A percentile compares a stretch with the other conserved stretches of the same genome.
Conservation (phyloP, 2,797 vertebrate species). For the Cyprinella venusta region DNA sequence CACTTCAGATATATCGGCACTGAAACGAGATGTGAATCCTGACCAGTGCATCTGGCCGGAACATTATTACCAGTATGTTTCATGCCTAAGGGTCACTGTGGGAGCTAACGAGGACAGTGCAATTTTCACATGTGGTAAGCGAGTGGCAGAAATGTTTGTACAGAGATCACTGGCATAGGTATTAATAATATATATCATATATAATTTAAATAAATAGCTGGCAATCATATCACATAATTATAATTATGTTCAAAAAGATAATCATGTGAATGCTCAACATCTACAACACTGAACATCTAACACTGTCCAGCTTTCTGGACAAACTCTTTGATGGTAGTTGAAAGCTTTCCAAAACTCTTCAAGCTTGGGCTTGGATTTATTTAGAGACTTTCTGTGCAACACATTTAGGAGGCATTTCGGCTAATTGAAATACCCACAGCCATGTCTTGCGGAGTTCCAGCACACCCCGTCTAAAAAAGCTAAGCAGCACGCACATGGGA, state of each 20-base stretch:
- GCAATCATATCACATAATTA: background rate
- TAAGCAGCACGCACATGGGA: constrained; percentile 77
- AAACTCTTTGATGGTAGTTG: constrained; percentile 42
- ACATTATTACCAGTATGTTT: constrained; percentile 53
- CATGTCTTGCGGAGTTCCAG: constrained; percentile 73
- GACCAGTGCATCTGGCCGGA: constrained; percentile 44
- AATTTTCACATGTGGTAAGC: constrained; percentile 57
- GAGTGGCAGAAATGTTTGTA: constrained; percentile 29
- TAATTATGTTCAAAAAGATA: background rate
- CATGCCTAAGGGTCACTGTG: constrained; percentile 53
- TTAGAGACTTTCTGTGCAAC: constrained; percentile 41
- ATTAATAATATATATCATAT: background rate
- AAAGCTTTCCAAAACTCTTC: constrained; percentile 24
- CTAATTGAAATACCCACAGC: constrained; percentile 84
- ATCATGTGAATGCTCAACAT: background rate
- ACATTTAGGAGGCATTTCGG: constrained; percentile 67
- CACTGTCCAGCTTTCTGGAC: constrained; percentile 30
- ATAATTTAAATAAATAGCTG: background rate
- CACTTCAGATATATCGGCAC: constrained; percentile 50
- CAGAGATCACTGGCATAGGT: background rate
- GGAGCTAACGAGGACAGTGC: constrained; percentile 46
- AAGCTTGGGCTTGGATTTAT: constrained; percentile 40
- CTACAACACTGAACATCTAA: constrained; percentile 1
- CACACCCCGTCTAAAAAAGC: constrained; percentile 46
- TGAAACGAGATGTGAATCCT: constrained; percentile 42